Evolutionary conservation across 2,113 vertebrate genomes (phyloP), one percentile per base, ranked within the genome.

Genomic region (Pedionomus torquatus): DNA sequence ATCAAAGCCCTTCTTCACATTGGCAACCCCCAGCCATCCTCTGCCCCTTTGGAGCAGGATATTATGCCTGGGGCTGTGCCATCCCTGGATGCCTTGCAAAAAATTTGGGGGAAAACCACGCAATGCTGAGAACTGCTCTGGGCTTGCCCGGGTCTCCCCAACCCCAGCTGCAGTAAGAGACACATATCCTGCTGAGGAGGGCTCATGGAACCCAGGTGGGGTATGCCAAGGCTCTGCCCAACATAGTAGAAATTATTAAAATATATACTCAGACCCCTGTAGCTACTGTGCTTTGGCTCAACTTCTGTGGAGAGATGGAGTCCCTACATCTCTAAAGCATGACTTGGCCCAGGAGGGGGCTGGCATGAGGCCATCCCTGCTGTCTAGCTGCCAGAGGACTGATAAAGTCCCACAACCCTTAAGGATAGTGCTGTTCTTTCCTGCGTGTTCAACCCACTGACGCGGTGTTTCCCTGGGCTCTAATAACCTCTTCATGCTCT

Each of bases 391-490:
- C 25, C 52, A 35, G n/a, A 66, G 23, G 43, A 46, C 48, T 69
- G 3, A 55, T 2, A 33, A 61, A 51, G 46, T 37, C 35, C 39
- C 52, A 55, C 21, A 41, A 4, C 25, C 21, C 23, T 23, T 35
- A 44, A 26, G 37, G 26, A 43, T 24, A 35, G 10, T 13, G 30
- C 39, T 3, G 0, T n/a, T 68, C 69, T 37, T 70, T 39, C 31
- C 39, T 31, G 10, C 1, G 0, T n/a, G 30, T 37, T 71, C 58
- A 46, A 1, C 30, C 21, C 55, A 20, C 15, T 0, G 13, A 57
- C 49, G 63, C 41, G 2, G 6, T 18, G 31, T 33, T 25, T 70
- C 28, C 21, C 52, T 23, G 46, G 35, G 19, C 52, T 66, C 19
- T 7, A 25, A 54, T 21, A 24, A 87, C 33, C 8, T 10, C 28